These are phyloP conservation scores for Hesperia comma DNA, from an alignment of 2,888 invertebrate species.

Conservation along the genomic window DNA sequence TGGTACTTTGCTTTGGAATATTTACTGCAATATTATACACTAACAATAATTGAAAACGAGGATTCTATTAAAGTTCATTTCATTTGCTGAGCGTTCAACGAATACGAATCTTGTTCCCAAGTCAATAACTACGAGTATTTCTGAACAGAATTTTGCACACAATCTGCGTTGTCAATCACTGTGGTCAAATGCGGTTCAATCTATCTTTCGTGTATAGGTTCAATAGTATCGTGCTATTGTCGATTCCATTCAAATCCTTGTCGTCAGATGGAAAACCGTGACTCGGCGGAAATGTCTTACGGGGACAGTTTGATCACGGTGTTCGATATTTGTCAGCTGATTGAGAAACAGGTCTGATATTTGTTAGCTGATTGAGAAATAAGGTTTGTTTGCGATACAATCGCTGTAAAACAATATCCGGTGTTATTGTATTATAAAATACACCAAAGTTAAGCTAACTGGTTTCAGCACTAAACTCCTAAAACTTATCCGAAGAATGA, in stretches of 20 bases:
- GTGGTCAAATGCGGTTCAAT: neutral
- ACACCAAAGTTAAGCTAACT: too few relatives aligned
- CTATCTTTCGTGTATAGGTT: neutral
- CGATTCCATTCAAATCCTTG: constrained; percentile 5
- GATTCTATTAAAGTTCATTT: too few relatives aligned
- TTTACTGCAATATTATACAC: too few relatives aligned
- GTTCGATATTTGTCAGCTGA: constrained; percentile 7
- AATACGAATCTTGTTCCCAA: too few relatives aligned
- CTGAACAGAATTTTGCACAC: neutral
- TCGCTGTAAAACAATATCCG: neutral
- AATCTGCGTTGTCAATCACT: neutral
- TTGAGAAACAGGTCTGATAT: neutral
- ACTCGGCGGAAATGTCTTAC: constrained; percentile 9
- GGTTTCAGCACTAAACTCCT: too few relatives aligned
- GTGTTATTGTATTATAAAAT: too few relatives aligned
- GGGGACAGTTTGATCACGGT: neutral
- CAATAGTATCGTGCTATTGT: constrained; percentile 6
- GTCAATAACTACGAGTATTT: too few relatives aligned
- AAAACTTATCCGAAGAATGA: too few relatives aligned
- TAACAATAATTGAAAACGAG: too few relatives aligned
- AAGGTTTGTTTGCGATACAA: too few relatives aligned
- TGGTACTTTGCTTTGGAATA: too few relatives aligned
- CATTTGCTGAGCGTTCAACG: too few relatives aligned
- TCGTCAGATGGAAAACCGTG: neutral
- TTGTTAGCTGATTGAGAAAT: constrained; percentile 4